Percentiles rank a stretch among this genome's conserved stretches.
Conservation (phyloP, 2,113 vertebrate genomes). For the Pedetes capensis region DNA sequence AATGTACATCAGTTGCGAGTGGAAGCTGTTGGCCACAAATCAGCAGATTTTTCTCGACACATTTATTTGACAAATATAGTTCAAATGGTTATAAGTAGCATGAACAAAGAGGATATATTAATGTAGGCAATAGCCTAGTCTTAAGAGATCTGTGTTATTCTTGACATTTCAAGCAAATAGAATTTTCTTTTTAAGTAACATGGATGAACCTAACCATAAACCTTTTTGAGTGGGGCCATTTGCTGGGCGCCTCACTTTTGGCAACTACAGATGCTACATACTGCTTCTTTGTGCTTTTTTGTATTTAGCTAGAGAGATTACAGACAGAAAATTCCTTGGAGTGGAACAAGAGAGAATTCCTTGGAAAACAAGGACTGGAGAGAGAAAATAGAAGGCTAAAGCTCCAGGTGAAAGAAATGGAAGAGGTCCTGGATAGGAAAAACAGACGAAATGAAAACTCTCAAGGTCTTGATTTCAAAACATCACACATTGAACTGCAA, state of each 20-base stretch:
- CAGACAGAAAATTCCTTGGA: slow-evolving; percentile 54
- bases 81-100: not conserved
- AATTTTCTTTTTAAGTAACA: not conserved
- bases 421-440: slow-evolving; percentile 34
- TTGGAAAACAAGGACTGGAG: slow-evolving; percentile 71
- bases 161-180: not conserved
- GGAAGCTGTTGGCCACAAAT: not conserved
- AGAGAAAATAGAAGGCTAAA: slow-evolving; percentile 76
- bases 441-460: not conserved
- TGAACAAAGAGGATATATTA: not conserved
- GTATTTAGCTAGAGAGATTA: slow-evolving; percentile 71
- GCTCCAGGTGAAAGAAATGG: slow-evolving; percentile 73
- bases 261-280: not conserved
- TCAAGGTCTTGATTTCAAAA: not conserved
- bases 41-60: not conserved
- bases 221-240: not conserved
- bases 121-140: not conserved
- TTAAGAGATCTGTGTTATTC: not conserved
- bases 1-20: not conserved
- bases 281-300: not conserved
- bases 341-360: slow-evolving; percentile 51
- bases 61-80: not conserved
- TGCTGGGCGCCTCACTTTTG: not conserved
- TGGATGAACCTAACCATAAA: not conserved
- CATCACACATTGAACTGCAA: not conserved